phyloP scores from a whole-genome alignment of 2,888 invertebrate species.

The Stenoptilia bipunctidactyla region DNA sequence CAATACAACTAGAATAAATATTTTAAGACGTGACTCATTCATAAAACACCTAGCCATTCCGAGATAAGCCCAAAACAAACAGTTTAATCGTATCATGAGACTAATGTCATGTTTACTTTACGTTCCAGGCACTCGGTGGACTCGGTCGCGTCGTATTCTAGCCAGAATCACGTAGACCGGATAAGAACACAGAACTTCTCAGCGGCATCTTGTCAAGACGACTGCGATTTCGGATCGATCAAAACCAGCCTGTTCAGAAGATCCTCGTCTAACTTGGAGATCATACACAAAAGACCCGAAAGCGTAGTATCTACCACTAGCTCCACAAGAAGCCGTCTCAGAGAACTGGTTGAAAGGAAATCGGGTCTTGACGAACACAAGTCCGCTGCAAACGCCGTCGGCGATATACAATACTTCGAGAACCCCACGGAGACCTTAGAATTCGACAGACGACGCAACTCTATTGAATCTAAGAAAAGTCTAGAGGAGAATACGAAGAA shows the following conservation, averaged over 20 bases:
- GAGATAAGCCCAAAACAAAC: too few relatives aligned
- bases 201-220: slow-evolving; percentile 69
- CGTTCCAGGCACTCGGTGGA: slow-evolving; percentile 69
- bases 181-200: slow-evolving; percentile 68
- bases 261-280: slow-evolving; percentile 60
- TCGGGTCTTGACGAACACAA: slow-evolving; percentile 65
- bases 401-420: slow-evolving; percentile 65
- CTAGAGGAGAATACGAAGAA: slow-evolving; percentile 60
- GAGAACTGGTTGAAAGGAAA: slow-evolving; percentile 67
- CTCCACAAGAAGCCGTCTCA: slow-evolving; percentile 67
- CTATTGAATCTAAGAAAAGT: slow-evolving; percentile 51
- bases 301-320: slow-evolving; percentile 62
- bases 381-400: slow-evolving; percentile 57
- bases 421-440: slow-evolving; percentile 64
- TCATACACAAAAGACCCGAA: slow-evolving; percentile 48
- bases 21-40: too few relatives aligned
- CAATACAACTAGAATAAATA: too few relatives aligned
- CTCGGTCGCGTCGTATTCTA: slow-evolving; percentile 73
- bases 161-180: slow-evolving; percentile 72
- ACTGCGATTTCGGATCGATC: slow-evolving; percentile 62
- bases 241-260: slow-evolving; percentile 64
- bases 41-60: too few relatives aligned
- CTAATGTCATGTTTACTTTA: slow-evolving; percentile 44
- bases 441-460: slow-evolving; percentile 52
- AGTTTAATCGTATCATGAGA: slow-evolving; percentile 17